phyloP scores from a whole-genome alignment of 2,113 vertebrate species.

The Motacilla tschutschensis region DNA sequence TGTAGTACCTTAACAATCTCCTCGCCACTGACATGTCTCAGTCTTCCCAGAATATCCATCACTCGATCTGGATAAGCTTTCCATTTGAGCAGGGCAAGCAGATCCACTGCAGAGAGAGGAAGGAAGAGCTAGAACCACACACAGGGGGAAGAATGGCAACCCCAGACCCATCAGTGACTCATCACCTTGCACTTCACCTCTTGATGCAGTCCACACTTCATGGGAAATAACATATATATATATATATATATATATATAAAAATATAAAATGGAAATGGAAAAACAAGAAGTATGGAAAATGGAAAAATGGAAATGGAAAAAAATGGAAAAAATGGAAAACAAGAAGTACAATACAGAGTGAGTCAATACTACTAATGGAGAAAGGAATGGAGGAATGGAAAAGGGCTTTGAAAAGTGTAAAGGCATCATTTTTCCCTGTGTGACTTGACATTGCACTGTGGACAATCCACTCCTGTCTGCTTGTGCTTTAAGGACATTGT shows the following conservation, averaged over 20 bases:
- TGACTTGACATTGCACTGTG: not conserved
- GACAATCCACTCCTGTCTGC: not conserved
- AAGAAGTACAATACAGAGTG: not conserved
- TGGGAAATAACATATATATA: not conserved
- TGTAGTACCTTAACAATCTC: slow-evolving; percentile 90
- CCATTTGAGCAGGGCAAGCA: slow-evolving; percentile 93
- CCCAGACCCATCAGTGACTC: not conserved
- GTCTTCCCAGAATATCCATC: slow-evolving; percentile 89
- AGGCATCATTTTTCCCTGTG: not conserved
- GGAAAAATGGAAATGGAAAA: too few relatives aligned
- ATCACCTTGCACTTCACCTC: not conserved
- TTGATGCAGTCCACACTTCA: not conserved
- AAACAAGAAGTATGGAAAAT: not conserved
- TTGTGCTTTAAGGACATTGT: fast-evolving
- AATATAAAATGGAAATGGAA: not conserved
- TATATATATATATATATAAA: fast-evolving
- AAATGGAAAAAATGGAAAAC: not conserved
- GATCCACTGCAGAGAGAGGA: slow-evolving; percentile 80
- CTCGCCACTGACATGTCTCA: slow-evolving; percentile 91
- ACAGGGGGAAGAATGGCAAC: not conserved
- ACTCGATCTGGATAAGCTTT: slow-evolving; percentile 93
- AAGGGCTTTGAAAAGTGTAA: not conserved
- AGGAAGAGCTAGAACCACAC: not conserved
- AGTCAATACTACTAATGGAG: not conserved
- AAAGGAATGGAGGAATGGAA: not conserved